Conservation (phyloP, 2,797 vertebrate species). For the Alauda arvensis region DNA sequence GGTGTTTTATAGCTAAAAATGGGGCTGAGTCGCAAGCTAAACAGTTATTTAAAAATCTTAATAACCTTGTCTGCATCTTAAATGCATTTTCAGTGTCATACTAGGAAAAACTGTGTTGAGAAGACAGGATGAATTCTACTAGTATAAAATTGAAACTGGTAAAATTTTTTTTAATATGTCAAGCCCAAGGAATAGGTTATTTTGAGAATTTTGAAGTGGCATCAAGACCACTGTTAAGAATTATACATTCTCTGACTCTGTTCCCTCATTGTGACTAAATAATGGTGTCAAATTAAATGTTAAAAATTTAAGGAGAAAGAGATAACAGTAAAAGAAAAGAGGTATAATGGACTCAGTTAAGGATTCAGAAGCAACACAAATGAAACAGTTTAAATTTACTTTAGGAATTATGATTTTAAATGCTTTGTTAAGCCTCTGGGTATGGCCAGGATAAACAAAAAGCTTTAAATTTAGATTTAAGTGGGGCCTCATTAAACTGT, state of each 20-base stretch:
- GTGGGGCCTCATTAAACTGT: neutral
- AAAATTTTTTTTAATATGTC: neutral
- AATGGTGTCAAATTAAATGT: neutral
- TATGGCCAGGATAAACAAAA: neutral
- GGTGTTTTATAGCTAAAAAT: neutral
- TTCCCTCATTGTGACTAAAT: neutral
- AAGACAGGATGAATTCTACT: neutral
- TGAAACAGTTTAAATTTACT: neutral
- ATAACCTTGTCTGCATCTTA: neutral
- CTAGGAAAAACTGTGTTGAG: neutral
- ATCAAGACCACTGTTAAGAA: neutral
- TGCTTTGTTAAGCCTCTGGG: neutral
- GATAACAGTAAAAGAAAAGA: neutral
- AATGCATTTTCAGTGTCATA: neutral
- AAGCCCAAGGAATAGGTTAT: neutral
- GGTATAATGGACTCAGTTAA: neutral
- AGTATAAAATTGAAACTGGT: neutral
- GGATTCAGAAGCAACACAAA: neutral
- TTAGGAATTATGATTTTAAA: neutral
- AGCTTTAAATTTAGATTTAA: neutral
- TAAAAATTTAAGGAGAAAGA: neutral
- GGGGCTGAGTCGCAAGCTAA: neutral
- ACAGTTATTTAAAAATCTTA: neutral
- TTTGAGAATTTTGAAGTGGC: neutral
- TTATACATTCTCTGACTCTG: neutral